phyloP scores from a whole-genome alignment of 2,797 vertebrate species.

The Pipistrellus pipistrellus region DNA sequence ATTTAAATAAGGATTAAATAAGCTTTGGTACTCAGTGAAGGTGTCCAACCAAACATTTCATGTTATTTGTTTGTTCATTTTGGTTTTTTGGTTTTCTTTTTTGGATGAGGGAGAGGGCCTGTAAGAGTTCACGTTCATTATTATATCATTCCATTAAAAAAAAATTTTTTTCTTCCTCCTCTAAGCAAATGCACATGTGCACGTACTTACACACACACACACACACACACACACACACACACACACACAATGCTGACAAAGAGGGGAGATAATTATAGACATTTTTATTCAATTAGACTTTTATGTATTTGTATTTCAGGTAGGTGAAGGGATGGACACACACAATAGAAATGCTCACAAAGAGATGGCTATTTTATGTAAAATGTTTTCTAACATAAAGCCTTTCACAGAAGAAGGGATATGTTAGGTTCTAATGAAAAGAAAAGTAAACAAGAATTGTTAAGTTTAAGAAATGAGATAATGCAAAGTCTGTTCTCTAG shows the following conservation, averaged over 20 bases:
- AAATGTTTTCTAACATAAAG: slow-evolving; percentile 77
- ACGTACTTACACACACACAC: background rate
- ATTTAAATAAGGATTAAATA: slow-evolving; percentile 24
- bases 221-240: background rate
- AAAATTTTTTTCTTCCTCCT: background rate
- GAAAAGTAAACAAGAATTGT: slow-evolving; percentile 78
- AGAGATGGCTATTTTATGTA: background rate
- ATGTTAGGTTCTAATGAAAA: slow-evolving; percentile 68
- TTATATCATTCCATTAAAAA: background rate
- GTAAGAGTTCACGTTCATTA: slow-evolving; percentile 68
- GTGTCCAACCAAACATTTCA: background rate
- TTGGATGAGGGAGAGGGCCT: background rate
- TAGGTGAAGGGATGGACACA: background rate
- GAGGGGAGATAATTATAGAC: background rate
- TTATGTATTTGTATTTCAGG: background rate
- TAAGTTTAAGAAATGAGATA: slow-evolving; percentile 79
- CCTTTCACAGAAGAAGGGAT: slow-evolving; percentile 73
- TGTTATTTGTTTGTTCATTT: background rate
- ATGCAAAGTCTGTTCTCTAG: background rate
- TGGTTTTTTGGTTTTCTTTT: background rate
- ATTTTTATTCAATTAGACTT: slow-evolving; percentile 21
- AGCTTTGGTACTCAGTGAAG: background rate
- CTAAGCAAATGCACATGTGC: background rate
- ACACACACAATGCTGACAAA: background rate
- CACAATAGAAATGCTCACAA: slow-evolving; percentile 3